Evolutionary conservation across 2,113 vertebrate species (phyloP).

Genomic region (Macquaria australasica): DNA sequence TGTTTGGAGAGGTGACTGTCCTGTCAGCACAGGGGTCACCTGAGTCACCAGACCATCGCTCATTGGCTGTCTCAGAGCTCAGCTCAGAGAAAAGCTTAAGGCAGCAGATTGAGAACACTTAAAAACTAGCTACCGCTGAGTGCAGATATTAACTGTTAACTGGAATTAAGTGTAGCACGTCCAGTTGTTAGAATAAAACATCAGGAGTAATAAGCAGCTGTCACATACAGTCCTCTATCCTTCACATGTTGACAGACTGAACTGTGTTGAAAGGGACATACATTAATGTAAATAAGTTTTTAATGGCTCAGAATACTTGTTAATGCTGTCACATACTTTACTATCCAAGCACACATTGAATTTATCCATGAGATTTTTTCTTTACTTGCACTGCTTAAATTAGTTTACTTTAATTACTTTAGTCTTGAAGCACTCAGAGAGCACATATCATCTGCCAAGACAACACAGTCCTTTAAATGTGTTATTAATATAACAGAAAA

Average conservation of each 20-base stretch:
- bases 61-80: background rate
- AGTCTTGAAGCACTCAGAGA: too few relatives aligned
- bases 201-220: background rate
- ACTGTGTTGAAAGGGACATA: background rate
- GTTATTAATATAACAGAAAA: background rate
- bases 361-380: background rate
- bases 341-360: background rate
- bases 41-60: background rate
- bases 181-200: background rate
- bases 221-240: background rate
- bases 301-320: background rate
- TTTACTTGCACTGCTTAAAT: too few relatives aligned
- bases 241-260: background rate
- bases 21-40: background rate
- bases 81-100: constrained; percentile 3
- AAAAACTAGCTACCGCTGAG: background rate
- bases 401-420: too few relatives aligned
- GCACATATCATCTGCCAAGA: background rate
- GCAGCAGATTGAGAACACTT: background rate
- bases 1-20: constrained; percentile 8
- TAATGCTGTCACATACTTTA: background rate
- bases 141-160: background rate
- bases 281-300: background rate
- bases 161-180: background rate
- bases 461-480: too few relatives aligned